A percentile compares a stretch with the other conserved stretches of the same genome.
These are phyloP conservation scores for Heterohyrax brucei DNA, from an alignment of 2,797 vertebrate species.

Conservation along the genomic window DNA sequence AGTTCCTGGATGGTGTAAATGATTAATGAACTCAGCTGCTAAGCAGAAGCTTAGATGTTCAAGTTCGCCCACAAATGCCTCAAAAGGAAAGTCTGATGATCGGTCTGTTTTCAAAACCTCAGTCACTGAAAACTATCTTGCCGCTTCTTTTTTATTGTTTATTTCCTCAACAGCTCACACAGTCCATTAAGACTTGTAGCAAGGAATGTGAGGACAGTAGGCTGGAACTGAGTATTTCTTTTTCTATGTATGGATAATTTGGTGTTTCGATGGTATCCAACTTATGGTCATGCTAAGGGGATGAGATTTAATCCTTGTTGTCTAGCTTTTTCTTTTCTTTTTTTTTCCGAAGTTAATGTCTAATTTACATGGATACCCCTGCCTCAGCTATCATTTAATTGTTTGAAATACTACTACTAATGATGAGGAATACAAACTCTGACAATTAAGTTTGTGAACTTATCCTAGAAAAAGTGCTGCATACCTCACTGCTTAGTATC, in stretches of 20 bases:
- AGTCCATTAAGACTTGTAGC: neutral
- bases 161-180: neutral
- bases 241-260: neutral
- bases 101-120: too few species aligned
- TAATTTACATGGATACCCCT: neutral
- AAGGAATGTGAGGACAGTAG: neutral
- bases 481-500: too few species aligned
- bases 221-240: neutral
- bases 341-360: neutral
- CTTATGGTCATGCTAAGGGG: neutral
- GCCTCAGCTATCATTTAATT: neutral
- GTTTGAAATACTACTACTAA: constrained; percentile 8
- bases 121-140: neutral
- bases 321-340: neutral
- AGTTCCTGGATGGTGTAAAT: too few species aligned
- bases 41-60: too few species aligned
- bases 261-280: neutral
- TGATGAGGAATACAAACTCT: neutral
- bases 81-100: too few species aligned
- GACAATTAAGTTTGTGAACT: too few species aligned
- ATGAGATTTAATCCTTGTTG: neutral
- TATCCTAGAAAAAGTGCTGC: too few species aligned
- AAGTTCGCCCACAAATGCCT: too few species aligned
- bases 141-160: neutral
- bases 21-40: too few species aligned